A percentile compares a stretch with the other conserved stretches of the same genome.
phyloP scores from a whole-genome alignment of 2,797 vertebrate species.

The Fringilla coelebs region DNA sequence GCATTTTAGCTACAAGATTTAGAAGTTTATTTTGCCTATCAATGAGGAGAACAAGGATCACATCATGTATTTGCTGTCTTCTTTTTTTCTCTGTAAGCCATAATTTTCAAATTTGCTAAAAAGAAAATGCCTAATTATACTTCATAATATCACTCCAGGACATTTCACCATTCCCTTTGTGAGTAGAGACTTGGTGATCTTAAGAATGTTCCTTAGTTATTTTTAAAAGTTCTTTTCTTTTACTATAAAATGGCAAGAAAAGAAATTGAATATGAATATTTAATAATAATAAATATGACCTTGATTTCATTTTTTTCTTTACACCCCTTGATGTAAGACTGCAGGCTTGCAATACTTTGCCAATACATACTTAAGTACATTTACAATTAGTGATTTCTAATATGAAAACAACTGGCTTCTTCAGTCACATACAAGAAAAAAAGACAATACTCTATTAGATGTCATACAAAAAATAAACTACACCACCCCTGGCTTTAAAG shows the following conservation, averaged over 20 bases:
- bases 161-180: neutral
- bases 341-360: neutral
- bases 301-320: neutral
- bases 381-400: neutral
- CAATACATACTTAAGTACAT: neutral
- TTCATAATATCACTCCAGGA: neutral
- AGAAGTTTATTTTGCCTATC: neutral
- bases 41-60: neutral
- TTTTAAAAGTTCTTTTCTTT: neutral
- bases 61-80: neutral
- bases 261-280: neutral
- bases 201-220: neutral
- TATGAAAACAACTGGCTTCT: neutral
- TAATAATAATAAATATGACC: neutral
- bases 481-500: neutral
- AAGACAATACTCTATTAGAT: neutral
- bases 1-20: neutral
- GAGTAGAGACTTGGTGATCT: neutral
- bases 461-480: neutral
- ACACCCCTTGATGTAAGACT: neutral
- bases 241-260: neutral
- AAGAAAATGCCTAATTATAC: neutral
- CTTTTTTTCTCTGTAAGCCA: neutral
- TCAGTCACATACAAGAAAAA: neutral
- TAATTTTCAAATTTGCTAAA: neutral